Conservation (phyloP, 2,888 invertebrate genomes). For the Halictus ligatus region DNA sequence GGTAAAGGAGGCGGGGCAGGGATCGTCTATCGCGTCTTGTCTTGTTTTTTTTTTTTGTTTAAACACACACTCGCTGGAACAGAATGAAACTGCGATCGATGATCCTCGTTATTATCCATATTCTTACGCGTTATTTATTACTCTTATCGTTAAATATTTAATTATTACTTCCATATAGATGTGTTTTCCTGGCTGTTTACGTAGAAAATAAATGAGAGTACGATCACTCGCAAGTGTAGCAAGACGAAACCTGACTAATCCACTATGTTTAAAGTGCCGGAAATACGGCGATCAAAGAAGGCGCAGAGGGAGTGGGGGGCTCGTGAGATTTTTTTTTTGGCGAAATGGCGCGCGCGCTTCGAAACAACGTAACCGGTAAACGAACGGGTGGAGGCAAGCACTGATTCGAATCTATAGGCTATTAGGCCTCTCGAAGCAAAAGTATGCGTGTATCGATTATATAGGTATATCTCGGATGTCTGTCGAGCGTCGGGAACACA, state of each 20-base stretch:
- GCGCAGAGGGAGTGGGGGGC: not conserved
- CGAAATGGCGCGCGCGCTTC: not conserved
- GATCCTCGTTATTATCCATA: constrained; percentile 56
- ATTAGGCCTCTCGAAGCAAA: constrained; percentile 70
- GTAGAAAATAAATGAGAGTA: constrained; percentile 61
- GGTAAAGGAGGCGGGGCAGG: constrained; percentile 5
- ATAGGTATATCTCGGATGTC: constrained; percentile 43
- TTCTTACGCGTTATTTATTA: constrained; percentile 60
- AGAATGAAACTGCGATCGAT: constrained; percentile 55
- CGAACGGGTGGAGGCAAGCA: constrained; percentile 44
- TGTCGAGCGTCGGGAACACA: constrained; percentile 40
- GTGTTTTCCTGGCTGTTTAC: constrained; percentile 48
- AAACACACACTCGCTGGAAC: constrained; percentile 55
- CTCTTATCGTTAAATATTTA: constrained; percentile 63
- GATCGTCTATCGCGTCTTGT: constrained; percentile 46
- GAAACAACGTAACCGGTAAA: constrained; percentile 10
- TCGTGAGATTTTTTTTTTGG: not conserved
- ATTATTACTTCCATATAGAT: constrained; percentile 67
- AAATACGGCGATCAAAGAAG: constrained; percentile 3
- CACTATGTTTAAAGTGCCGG: constrained; percentile 19
- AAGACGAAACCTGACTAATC: constrained; percentile 34
- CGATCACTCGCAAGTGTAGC: constrained; percentile 34
- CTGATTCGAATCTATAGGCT: constrained; percentile 59
- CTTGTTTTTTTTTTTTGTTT: constrained; percentile 21
- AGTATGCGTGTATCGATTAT: constrained; percentile 54